These are phyloP conservation scores for Vulpes ferrilata DNA, from an alignment of 2,113 vertebrate genomes.

Conservation along the genomic window DNA sequence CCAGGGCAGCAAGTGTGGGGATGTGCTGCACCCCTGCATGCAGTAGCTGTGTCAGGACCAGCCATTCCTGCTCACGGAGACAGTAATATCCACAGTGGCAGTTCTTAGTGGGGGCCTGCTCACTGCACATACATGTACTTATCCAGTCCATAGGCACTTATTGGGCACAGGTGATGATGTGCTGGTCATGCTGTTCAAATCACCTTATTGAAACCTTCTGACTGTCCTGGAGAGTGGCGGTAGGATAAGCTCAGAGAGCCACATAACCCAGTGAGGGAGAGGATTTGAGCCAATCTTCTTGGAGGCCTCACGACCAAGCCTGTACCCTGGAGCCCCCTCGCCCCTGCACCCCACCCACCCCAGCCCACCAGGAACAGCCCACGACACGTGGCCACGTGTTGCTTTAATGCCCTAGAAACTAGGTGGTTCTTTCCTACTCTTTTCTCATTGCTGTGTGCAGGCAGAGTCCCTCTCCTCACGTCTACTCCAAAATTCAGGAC, in stretches of 20 bases:
- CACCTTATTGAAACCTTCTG: fast-evolving
- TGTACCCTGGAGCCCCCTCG: fast-evolving
- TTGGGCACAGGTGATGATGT: fast-evolving
- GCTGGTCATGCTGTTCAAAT: fast-evolving
- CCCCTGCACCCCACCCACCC: not conserved
- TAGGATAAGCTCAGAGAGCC: no score
- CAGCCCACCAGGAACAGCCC: fast-evolving
- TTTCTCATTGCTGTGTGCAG: fast-evolving
- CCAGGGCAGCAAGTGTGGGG: not conserved
- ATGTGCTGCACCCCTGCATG: not conserved
- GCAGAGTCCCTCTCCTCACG: not conserved
- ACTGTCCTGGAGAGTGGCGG: fast-evolving
- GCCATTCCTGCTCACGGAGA: not conserved
- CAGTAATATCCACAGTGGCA: fast-evolving
- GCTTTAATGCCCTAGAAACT: not conserved
- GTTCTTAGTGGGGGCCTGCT: not conserved
- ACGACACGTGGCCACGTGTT: fast-evolving
- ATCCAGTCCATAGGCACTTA: fast-evolving
- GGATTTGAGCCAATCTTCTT: not conserved
- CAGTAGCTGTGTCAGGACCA: not conserved
- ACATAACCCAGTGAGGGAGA: not conserved
- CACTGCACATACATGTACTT: fast-evolving
- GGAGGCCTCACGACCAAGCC: not conserved
- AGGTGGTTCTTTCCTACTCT: not conserved
- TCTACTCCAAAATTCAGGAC: not conserved